Base-by-base conservation (phyloP, 2,797 vertebrate species). In the Poliocrania exsul region DNA sequence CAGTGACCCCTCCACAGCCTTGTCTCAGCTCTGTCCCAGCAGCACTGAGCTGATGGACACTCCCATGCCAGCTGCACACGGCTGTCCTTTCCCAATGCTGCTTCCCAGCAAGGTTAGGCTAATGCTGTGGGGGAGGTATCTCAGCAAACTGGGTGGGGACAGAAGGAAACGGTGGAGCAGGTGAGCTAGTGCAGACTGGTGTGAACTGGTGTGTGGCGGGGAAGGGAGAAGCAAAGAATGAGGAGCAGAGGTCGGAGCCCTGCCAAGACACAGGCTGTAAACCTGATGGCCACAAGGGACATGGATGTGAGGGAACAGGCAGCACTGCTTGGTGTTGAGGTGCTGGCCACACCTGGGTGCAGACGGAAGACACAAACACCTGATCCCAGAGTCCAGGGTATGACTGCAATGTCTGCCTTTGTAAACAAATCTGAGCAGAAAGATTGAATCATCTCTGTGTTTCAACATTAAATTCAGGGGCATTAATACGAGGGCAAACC, bases 11-110 rank as follows among this genome's bases (percentile, higher is more conserved):
- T 29, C 44, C 29, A 9, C 37, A 46, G 1, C 10, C 29, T 35
- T 19, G 13, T 13, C 44, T 37, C 38, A 38, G 54, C 31, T 29
- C 2, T 0, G 31, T 28, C 33, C 38, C 6, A 16, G 37, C 29
- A 8, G n/a, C 3, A 1, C 35, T 4, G 40, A 21, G 42, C 56
- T 12, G 0, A 3, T 3, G 62, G 37, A 26, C 70, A 4, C 42
- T 40, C 17, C 72, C 13, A 0, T 10, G 11, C 23, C 77, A n/a
- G 78, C 61, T 74, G 65, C 44, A 23, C 20, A 35, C 0, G 0
- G 3, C 25, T 77, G 29, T 1, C 24, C 15, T 60, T 50, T 33
- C 53, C 67, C 61, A 9, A 18, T 5, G n/a, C 75, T 50, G 42
- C 25, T 67, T 86, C 42, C 33, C 40, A 71, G 60, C 51, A 44